Evolutionary conservation across 1,140 invertebrate genomes (phyloP).

Genomic region (Pseudomyrmex pallidus): DNA sequence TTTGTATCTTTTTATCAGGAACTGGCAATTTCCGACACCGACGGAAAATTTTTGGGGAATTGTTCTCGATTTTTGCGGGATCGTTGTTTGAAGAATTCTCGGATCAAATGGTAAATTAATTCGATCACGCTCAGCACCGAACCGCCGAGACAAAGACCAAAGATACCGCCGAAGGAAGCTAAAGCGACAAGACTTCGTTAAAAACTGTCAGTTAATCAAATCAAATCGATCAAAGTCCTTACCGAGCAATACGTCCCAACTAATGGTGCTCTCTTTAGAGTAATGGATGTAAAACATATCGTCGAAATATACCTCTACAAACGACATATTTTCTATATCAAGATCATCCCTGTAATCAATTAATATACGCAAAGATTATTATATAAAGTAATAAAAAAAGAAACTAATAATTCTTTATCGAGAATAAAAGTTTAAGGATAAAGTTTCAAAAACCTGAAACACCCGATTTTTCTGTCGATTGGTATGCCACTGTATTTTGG

Average conservation of each 20-base stretch:
- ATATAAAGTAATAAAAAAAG: neutral
- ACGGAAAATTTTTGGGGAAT: constrained; percentile 29
- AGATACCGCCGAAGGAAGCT: constrained; percentile 83
- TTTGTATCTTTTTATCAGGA: neutral
- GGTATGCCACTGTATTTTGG: too few species aligned
- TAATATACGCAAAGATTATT: neutral
- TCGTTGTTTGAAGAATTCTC: constrained; percentile 5
- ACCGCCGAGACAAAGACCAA: constrained; percentile 81
- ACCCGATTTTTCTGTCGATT: too few species aligned
- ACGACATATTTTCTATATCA: constrained; percentile 61
- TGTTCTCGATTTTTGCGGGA: neutral
- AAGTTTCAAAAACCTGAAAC: too few species aligned
- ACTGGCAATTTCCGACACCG: constrained; percentile 53
- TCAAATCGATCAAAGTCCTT: constrained; percentile 8
- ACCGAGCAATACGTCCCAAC: constrained; percentile 81
- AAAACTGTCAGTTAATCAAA: neutral
- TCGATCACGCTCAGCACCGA: constrained; percentile 79
- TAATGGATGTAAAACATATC: constrained; percentile 81
- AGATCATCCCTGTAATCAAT: constrained; percentile 63
- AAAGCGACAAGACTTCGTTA: constrained; percentile 4
- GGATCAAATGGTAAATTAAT: constrained; percentile 71
- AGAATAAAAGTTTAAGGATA: too few species aligned
- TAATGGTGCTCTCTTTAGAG: constrained; percentile 75
- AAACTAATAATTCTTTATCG: neutral
- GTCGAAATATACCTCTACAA: constrained; percentile 77